Conservation (phyloP, 2,888 invertebrate genomes). For the Hydraecia micacea region DNA sequence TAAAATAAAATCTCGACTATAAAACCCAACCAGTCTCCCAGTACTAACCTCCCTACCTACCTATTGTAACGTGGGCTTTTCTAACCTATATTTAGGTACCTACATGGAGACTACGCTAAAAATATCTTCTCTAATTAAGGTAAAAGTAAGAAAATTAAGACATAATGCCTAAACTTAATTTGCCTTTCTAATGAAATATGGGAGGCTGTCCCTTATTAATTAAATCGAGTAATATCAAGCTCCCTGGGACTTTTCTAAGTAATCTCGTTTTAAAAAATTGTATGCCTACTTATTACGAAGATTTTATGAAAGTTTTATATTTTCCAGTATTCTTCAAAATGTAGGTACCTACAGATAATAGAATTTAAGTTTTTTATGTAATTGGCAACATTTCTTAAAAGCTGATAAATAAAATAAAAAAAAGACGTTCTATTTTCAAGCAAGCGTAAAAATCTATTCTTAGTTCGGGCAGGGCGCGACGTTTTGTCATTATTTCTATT, state of each 20-base stretch:
- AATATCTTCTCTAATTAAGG: constrained; percentile 16
- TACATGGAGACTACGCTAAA: constrained; percentile 12
- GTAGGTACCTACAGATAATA: not conserved
- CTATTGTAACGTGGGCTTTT: not conserved
- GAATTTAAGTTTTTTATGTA: not conserved
- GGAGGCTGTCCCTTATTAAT: constrained; percentile 36
- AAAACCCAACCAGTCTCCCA: not conserved
- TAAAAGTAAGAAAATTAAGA: constrained; percentile 25
- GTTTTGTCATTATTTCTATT: constrained; percentile 23
- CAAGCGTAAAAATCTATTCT: not conserved
- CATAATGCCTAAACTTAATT: constrained; percentile 28
- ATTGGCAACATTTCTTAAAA: constrained; percentile 5
- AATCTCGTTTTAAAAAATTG: constrained; percentile 28
- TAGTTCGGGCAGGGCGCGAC: not conserved
- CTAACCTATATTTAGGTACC: not conserved
- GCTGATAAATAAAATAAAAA: not conserved
- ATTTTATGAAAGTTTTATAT: constrained; percentile 20
- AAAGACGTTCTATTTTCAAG: constrained; percentile 11
- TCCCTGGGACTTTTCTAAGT: constrained; percentile 22
- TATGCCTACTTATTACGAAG: not conserved
- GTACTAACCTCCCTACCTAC: not conserved
- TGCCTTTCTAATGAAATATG: constrained; percentile 21
- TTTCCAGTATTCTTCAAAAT: constrained; percentile 7
- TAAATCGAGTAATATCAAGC: constrained; percentile 30
- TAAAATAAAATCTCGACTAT: not conserved